Evolutionary conservation across 2,113 vertebrate species (phyloP).

Genomic region (Chauna torquata): DNA sequence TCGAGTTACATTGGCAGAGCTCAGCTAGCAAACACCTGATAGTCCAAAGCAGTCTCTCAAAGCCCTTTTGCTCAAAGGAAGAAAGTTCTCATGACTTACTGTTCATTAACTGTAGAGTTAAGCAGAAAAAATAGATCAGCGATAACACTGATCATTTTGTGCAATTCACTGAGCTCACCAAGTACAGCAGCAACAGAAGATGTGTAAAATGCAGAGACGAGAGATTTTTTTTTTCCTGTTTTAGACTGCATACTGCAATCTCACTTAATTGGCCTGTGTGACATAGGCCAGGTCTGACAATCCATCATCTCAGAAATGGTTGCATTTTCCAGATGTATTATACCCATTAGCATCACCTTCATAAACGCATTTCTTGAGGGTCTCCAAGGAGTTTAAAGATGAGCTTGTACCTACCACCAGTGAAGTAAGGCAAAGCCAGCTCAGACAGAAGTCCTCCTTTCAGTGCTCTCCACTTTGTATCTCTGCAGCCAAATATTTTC

Average conservation of each 20-base stretch:
- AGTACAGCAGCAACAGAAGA: neutral
- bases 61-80: neutral
- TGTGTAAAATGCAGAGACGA: neutral
- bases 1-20: neutral
- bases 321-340: neutral
- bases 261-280: neutral
- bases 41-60: neutral
- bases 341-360: neutral
- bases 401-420: neutral
- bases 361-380: neutral
- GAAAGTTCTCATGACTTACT: neutral
- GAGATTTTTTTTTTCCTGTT: neutral
- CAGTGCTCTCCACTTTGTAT: neutral
- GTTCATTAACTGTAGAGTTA: neutral
- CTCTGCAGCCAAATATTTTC: neutral
- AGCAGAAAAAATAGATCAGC: neutral
- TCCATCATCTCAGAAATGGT: neutral
- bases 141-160: neutral
- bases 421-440: neutral
- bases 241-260: neutral
- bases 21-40: neutral
- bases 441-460: neutral
- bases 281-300: neutral
- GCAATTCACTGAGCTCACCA: neutral
- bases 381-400: neutral